Conservation (phyloP, 1,140 invertebrate species). For the Frieseomelitta varia region DNA sequence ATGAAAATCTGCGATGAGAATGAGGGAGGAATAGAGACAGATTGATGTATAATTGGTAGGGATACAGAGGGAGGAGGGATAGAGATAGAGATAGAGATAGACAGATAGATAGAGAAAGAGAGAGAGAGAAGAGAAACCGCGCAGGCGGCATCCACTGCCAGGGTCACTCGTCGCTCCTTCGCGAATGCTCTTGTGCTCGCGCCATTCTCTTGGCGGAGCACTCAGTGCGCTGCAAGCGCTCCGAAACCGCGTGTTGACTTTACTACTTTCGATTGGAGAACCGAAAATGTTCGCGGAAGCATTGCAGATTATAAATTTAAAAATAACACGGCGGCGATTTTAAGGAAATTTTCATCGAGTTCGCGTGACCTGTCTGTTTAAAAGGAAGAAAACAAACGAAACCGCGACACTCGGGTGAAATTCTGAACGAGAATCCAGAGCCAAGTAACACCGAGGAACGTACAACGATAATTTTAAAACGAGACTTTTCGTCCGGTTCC, state of each 20-base stretch:
- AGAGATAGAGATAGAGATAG: not conserved
- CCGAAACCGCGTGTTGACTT: constrained; percentile 61
- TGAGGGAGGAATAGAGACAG: not conserved
- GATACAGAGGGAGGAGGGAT: no score
- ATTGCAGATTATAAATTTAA: not conserved
- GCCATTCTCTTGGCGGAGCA: constrained; percentile 60
- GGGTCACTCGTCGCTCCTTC: constrained; percentile 72
- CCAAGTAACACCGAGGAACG: constrained; percentile 4
- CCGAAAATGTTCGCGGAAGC: no score
- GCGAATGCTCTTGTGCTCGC: constrained; percentile 46
- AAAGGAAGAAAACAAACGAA: not conserved
- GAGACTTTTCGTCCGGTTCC: constrained; percentile 5
- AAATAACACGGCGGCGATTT: not conserved
- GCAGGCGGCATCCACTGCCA: constrained; percentile 81
- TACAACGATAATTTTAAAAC: constrained; percentile 1
- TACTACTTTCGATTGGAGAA: constrained; percentile 2
- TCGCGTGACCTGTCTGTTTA: not conserved
- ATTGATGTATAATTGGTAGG: not conserved
- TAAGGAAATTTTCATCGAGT: not conserved
- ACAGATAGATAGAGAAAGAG: not conserved
- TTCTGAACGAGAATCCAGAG: not conserved
- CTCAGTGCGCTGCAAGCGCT: constrained; percentile 78
- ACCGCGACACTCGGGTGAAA: not conserved
- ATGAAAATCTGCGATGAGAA: not conserved
- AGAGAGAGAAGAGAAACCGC: constrained; percentile 56